A percentile compares a stretch with the other conserved stretches of the same genome.
These are phyloP conservation scores for Ceyx margarethae DNA, from an alignment of 2,113 vertebrate genomes.

Conservation along the genomic window DNA sequence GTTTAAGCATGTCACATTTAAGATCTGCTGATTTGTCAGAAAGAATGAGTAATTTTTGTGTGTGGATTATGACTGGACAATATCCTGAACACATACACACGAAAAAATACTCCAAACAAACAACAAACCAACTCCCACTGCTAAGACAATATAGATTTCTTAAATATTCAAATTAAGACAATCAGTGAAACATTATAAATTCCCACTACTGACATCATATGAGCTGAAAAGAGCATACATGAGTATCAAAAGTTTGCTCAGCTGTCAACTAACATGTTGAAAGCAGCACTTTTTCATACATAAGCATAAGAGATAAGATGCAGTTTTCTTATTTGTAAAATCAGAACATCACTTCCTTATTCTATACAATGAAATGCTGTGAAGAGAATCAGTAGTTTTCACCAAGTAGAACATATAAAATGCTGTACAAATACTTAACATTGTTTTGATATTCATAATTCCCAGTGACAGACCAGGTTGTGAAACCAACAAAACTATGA, in stretches of 20 bases:
- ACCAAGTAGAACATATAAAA: background rate
- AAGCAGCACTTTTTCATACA: background rate
- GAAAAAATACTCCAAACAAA: background rate
- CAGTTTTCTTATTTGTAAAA: background rate
- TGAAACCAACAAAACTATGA: background rate
- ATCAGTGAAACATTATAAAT: background rate
- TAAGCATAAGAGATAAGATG: background rate
- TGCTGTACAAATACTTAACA: background rate
- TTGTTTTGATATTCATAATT: background rate
- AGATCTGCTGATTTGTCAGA: background rate
- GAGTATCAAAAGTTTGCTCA: background rate
- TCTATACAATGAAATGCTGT: background rate
- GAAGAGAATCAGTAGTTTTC: background rate
- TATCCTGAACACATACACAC: background rate
- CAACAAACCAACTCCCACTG: background rate
- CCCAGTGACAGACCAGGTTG: background rate
- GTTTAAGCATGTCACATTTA: background rate
- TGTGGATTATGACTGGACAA: background rate
- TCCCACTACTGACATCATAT: background rate
- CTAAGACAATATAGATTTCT: background rate
- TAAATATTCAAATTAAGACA: background rate
- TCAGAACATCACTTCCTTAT: background rate
- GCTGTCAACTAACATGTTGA: background rate
- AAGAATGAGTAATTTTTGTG: background rate
- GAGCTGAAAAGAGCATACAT: background rate